These are phyloP conservation scores for Drosophila punjabiensis DNA, from an alignment of 1,140 invertebrate species.

Conservation along the genomic window DNA sequence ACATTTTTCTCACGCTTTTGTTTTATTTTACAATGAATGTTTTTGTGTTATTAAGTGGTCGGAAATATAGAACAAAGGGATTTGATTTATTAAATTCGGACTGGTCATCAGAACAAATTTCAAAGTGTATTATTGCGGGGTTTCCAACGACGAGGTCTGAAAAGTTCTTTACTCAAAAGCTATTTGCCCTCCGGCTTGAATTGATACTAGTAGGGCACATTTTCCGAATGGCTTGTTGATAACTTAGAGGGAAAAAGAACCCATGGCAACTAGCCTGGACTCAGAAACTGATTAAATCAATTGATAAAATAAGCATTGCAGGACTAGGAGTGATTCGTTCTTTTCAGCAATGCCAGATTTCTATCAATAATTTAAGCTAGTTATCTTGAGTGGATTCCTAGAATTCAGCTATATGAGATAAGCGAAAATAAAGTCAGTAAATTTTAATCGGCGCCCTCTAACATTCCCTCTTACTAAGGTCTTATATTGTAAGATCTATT, in stretches of 20 bases:
- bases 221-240: neutral
- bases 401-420: neutral
- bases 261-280: conserved; percentile 12
- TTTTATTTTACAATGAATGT: neutral
- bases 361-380: conserved; percentile 1
- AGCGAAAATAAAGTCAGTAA: neutral
- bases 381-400: conserved; percentile 12
- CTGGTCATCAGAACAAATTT: neutral
- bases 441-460: neutral
- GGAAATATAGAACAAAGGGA: neutral
- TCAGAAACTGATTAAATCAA: conserved; percentile 8
- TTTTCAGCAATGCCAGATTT: conserved; percentile 15
- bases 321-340: conserved; percentile 15
- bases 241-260: neutral
- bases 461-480: neutral
- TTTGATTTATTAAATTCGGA: neutral
- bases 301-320: conserved; percentile 28
- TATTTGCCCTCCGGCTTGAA: neutral
- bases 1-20: neutral
- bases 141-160: neutral
- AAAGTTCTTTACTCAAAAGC: too few species aligned
- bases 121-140: neutral
- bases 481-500: neutral
- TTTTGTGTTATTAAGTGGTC: neutral
- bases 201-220: neutral